Base-by-base conservation (phyloP, 2,113 vertebrate genomes). In the Periophthalmus modestus region DNA sequence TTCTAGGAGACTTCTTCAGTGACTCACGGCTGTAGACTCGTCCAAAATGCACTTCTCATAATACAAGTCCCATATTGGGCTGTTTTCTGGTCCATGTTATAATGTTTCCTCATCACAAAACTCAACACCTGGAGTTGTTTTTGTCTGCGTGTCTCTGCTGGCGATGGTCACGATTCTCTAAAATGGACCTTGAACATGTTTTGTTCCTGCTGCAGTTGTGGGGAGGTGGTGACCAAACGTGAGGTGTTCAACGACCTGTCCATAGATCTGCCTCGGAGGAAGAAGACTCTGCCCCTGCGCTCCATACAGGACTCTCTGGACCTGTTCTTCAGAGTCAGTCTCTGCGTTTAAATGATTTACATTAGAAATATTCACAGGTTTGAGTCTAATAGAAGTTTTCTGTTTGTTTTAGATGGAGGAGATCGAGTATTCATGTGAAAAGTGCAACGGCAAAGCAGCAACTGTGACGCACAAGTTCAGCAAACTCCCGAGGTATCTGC, bases 181-280 rank as follows among this genome's bases (percentile, higher is more conserved):
- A 39, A 39, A 7, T 39, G 7, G 3, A 2, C 7, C 10, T 2
- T 43, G 7, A 43, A 59, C 13, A 23, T 28, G 48, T 68, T 6
- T 2, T 14, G 34, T 0, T 2, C 24, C 9, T 50, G 46, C 78
- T 81, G 2, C 81, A 99, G 97, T 79, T 99, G 98, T 82, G 96
- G 96, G 18, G 97, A 99, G 87, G 95, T 94, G 14, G 96, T 99
- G 81, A 97, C 89, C 66, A 99, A 98, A 88, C 92, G 96, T 57
- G 98, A 99, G 70, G 96, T 97, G 81, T 99, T 99, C 89, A 99
- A 99, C 69, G 96, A 99, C 80, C 93, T 99, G 50, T 99, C 98
- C 55, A 99, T 99, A 43, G 97, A 99, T 82, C 94, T 99, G 69
- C 98, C 98, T 13, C 94, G 97, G 67, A 93, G 96, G 69, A 99